Conservation (phyloP, 1,140 invertebrate genomes). For the Pogonomyrmex californicus region DNA sequence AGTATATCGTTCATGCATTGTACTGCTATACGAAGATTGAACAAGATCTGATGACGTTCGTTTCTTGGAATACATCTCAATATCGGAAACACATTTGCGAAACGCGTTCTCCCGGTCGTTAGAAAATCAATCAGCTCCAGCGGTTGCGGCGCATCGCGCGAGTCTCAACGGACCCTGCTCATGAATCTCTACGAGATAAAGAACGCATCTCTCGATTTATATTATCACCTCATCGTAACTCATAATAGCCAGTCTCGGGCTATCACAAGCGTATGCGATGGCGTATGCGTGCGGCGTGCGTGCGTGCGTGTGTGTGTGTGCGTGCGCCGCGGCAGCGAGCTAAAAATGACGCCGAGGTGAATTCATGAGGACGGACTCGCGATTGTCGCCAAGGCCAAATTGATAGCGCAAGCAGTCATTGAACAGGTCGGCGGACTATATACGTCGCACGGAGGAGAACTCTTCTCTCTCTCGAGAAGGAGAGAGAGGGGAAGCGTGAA, state of each 20-base stretch:
- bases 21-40: background rate
- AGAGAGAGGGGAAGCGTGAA: constrained; percentile 22
- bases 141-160: background rate
- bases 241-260: constrained; percentile 49
- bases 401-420: constrained; percentile 56
- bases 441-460: constrained; percentile 49
- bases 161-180: background rate
- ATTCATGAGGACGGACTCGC: constrained; percentile 39
- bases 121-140: background rate
- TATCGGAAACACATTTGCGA: background rate
- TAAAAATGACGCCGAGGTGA: constrained; percentile 43
- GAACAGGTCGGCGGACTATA: constrained; percentile 37
- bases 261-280: constrained; percentile 1
- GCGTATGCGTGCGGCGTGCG: background rate
- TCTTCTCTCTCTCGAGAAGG: background rate
- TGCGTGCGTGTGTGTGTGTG: constrained; percentile 11
- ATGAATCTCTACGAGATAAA: constrained; percentile 6
- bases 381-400: constrained; percentile 66
- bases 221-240: constrained; percentile 61
- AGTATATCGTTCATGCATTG: background rate
- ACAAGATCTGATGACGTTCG: constrained; percentile 37
- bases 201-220: constrained; percentile 6
- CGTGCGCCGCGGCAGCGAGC: constrained; percentile 2
- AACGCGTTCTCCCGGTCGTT: background rate
- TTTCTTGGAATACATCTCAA: background rate